phyloP scores from a whole-genome alignment of 2,113 vertebrate species.

The Apodemus sylvaticus region DNA sequence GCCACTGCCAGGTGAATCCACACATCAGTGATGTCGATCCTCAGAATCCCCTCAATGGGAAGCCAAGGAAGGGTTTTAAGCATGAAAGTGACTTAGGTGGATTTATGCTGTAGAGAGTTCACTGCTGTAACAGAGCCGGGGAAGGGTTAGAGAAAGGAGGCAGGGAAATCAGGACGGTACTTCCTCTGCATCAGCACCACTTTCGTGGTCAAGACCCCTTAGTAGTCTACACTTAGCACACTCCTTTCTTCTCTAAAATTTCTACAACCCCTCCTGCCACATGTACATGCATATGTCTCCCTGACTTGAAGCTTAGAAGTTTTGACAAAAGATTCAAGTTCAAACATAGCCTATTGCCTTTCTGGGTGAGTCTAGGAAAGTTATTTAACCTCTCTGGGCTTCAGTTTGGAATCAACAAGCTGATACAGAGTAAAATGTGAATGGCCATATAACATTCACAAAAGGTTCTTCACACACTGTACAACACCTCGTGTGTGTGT shows the following conservation, averaged over 20 bases:
- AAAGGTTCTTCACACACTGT: background rate
- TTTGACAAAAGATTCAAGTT: slow-evolving; percentile 2
- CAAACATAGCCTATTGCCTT: background rate
- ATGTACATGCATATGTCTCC: background rate
- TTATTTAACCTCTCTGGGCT: slow-evolving; percentile 37
- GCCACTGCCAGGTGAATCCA: background rate
- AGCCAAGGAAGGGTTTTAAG: background rate
- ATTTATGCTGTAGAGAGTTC: background rate
- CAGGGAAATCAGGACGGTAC: background rate
- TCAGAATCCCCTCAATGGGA: background rate
- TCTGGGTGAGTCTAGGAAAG: background rate
- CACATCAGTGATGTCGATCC: background rate
- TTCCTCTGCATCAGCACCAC: background rate
- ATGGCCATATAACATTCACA: background rate
- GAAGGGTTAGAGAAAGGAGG: background rate
- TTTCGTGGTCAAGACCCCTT: background rate
- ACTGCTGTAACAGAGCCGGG: background rate
- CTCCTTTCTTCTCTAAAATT: background rate
- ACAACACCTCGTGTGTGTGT: no score
- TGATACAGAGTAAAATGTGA: background rate
- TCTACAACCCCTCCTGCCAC: background rate
- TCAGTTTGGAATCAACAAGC: background rate
- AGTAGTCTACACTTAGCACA: background rate
- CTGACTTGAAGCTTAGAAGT: background rate
- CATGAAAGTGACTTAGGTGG: background rate